Percentiles rank a stretch among this genome's conserved stretches.
Conservation (phyloP, 1,140 invertebrate genomes). For the Campoletis sonorensis region DNA sequence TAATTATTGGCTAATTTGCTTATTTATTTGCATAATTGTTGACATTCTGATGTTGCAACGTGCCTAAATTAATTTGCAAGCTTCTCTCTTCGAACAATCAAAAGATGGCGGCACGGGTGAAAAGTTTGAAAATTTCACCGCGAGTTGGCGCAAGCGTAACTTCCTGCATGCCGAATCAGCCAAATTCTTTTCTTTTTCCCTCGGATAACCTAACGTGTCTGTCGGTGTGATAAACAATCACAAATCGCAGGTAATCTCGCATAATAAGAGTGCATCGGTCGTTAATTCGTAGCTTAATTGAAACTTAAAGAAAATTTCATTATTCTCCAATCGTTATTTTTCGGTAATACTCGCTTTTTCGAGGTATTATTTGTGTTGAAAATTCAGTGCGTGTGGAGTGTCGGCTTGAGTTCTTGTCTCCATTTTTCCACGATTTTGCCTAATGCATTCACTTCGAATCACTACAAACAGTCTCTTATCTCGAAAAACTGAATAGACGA, state of each 20-base stretch:
- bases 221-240: slow-evolving; percentile 70
- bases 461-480: too few relatives aligned
- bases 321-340: slow-evolving; percentile 53
- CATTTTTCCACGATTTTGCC: neutral
- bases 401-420: slow-evolving; percentile 20
- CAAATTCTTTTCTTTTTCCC: slow-evolving; percentile 64
- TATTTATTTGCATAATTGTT: too few relatives aligned
- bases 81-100: neutral
- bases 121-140: neutral
- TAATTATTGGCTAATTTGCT: too few relatives aligned
- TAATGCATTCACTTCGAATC: neutral
- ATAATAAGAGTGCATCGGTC: slow-evolving; percentile 57
- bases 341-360: slow-evolving; percentile 27
- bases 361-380: slow-evolving; percentile 16
- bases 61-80: too few relatives aligned
- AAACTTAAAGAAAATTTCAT: neutral
- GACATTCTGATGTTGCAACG: too few relatives aligned
- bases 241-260: slow-evolving; percentile 76
- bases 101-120: slow-evolving; percentile 7
- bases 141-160: slow-evolving; percentile 22
- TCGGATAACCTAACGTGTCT: slow-evolving; percentile 64
- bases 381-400: slow-evolving; percentile 15
- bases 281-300: slow-evolving; percentile 39
- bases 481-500: too few relatives aligned
- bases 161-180: slow-evolving; percentile 10